Percentiles rank a stretch among this genome's conserved stretches.
phyloP scores from a whole-genome alignment of 2,797 vertebrate genomes.

The Pangasius krempfi region DNA sequence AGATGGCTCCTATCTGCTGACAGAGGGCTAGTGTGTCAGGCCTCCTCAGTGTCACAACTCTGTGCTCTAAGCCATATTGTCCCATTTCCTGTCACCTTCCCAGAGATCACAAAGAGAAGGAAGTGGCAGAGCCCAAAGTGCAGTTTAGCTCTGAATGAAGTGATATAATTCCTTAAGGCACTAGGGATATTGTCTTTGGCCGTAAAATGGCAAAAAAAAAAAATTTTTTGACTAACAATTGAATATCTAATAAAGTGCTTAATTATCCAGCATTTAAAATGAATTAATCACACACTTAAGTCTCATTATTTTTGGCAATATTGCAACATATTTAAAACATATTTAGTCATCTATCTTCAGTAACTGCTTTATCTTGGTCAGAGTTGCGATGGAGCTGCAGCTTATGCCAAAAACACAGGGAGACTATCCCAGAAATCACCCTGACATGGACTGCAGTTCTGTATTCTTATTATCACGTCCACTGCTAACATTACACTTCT shows the following conservation, averaged over 20 bases:
- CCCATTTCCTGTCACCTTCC: conserved; percentile 40
- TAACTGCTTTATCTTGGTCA: neutral
- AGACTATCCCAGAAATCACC: neutral
- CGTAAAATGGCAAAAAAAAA: neutral
- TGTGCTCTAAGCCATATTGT: conserved; percentile 39
- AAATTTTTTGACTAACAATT: neutral
- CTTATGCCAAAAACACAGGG: neutral
- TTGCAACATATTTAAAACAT: neutral
- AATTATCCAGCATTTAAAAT: neutral
- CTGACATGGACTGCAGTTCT: neutral
- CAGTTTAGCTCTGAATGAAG: conserved; percentile 25
- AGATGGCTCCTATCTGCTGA: conserved; percentile 78
- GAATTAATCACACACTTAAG: neutral
- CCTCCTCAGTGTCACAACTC: conserved; percentile 67
- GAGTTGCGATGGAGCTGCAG: neutral
- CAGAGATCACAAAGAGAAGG: conserved; percentile 33
- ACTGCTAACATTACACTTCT: neutral
- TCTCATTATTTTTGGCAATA: neutral
- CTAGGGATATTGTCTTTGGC: neutral
- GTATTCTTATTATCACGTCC: neutral
- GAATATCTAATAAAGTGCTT: neutral
- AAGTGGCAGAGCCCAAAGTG: conserved; percentile 18
- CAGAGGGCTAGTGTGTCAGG: conserved; percentile 75
- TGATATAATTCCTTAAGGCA: conserved; percentile 14
- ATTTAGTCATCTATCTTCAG: neutral